phyloP scores from a whole-genome alignment of 2,797 vertebrate genomes.

The Philypnodon macrostomus region DNA sequence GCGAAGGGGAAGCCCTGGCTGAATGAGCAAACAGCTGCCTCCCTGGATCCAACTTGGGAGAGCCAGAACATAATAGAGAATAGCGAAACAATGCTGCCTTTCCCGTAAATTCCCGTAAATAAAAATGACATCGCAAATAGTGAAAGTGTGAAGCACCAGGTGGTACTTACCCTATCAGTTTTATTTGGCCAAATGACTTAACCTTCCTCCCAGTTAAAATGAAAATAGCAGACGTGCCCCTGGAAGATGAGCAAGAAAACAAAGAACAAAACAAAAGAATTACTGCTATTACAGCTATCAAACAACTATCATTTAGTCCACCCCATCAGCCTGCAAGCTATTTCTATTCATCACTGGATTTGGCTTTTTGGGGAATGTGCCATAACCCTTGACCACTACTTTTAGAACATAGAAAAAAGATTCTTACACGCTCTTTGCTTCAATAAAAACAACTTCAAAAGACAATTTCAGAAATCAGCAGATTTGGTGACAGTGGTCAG shows the following conservation, averaged over 20 bases:
- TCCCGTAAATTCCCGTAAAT: slow-evolving; percentile 35
- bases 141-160: slow-evolving; percentile 23
- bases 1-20: slow-evolving; percentile 64
- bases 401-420: slow-evolving; percentile 52
- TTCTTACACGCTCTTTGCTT: slow-evolving; percentile 38
- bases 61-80: too few relatives aligned
- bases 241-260: slow-evolving; percentile 46
- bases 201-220: slow-evolving; percentile 50
- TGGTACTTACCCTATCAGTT: slow-evolving; percentile 42
- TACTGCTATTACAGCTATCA: slow-evolving; percentile 52
- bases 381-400: slow-evolving; percentile 49
- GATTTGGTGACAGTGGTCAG: too few relatives aligned
- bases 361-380: slow-evolving; percentile 27
- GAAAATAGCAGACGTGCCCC: slow-evolving; percentile 43
- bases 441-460: slow-evolving; percentile 27
- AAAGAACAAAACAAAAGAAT: slow-evolving; percentile 50
- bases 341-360: slow-evolving; percentile 54
- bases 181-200: slow-evolving; percentile 57
- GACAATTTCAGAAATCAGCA: slow-evolving; percentile 6
- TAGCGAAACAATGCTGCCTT: slow-evolving; percentile 34
- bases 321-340: slow-evolving; percentile 49
- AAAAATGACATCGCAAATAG: slow-evolving; percentile 33
- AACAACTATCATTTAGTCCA: slow-evolving; percentile 64
- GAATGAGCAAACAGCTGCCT: slow-evolving; percentile 67
- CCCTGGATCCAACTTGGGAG: too few relatives aligned